These are phyloP conservation scores for Triplophysa tibetana DNA, from an alignment of 2,113 vertebrate species.

Conservation along the genomic window DNA sequence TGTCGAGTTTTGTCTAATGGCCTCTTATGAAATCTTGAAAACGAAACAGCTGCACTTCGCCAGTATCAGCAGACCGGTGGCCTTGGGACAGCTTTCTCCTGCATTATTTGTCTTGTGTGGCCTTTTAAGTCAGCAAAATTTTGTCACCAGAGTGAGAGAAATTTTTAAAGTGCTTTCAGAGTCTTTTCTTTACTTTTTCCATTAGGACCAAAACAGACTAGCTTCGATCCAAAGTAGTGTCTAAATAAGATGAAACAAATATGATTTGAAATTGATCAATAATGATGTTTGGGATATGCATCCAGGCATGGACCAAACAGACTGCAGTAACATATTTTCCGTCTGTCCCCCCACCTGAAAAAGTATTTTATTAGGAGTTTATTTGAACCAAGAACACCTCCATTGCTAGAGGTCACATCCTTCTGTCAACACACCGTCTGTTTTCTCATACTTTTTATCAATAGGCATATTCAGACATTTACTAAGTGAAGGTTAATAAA, in stretches of 20 bases:
- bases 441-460: conserved; percentile 15
- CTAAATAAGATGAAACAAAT: not conserved
- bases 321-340: not conserved
- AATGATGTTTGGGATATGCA: not conserved
- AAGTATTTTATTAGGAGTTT: not conserved
- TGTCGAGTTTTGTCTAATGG: conserved; percentile 29
- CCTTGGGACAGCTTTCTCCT: conserved; percentile 23
- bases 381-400: not conserved
- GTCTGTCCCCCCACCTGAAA: not conserved
- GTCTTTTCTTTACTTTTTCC: conserved; percentile 9
- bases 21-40: conserved; percentile 20
- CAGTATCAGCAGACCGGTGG: conserved; percentile 15
- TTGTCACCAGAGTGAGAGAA: not conserved
- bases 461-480: not conserved
- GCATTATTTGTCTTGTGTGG: conserved; percentile 47
- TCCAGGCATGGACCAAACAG: not conserved
- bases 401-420: not conserved
- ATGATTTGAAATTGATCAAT: not conserved
- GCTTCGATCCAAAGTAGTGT: not conserved
- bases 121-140: conserved; percentile 27
- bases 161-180: not conserved
- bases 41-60: conserved; percentile 36
- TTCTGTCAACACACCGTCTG: conserved; percentile 32
- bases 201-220: not conserved
- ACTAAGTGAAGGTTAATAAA: not conserved